Conservation (phyloP, 2,888 invertebrate genomes). For the Tribolium freemani region DNA sequence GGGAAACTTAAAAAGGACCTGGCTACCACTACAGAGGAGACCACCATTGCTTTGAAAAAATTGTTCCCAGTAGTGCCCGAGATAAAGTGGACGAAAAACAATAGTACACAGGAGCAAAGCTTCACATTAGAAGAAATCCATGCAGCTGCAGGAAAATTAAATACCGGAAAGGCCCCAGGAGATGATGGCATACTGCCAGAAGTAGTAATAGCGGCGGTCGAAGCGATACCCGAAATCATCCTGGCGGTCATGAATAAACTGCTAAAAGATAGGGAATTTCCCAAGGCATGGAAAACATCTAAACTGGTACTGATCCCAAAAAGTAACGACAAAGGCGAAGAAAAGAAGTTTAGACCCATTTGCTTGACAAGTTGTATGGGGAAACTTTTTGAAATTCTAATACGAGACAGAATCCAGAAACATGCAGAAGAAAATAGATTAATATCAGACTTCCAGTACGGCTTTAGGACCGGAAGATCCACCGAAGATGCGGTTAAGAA, state of each 20-base stretch:
- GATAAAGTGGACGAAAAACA: background rate
- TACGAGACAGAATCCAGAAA: background rate
- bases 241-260: constrained; percentile 6
- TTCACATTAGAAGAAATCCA: constrained; percentile 35
- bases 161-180: constrained; percentile 38
- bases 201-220: background rate
- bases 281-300: constrained; percentile 37
- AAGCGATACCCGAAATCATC: constrained; percentile 8
- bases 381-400: background rate
- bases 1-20: background rate
- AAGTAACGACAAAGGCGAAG: background rate
- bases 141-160: constrained; percentile 25
- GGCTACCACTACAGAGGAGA: background rate
- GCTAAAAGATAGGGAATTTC: constrained; percentile 6
- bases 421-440: background rate
- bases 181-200: constrained; percentile 40
- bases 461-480: constrained; percentile 27
- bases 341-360: constrained; percentile 1
- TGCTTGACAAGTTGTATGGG: background rate
- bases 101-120: background rate
- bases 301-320: constrained; percentile 34
- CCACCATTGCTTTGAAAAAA: background rate
- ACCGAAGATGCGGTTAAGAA: constrained; percentile 31
- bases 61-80: background rate
- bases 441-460: constrained; percentile 23